Percentiles rank a stretch among this genome's conserved stretches.
Conservation (phyloP, 2,797 vertebrate genomes). For the Simalia tracyae region DNA sequence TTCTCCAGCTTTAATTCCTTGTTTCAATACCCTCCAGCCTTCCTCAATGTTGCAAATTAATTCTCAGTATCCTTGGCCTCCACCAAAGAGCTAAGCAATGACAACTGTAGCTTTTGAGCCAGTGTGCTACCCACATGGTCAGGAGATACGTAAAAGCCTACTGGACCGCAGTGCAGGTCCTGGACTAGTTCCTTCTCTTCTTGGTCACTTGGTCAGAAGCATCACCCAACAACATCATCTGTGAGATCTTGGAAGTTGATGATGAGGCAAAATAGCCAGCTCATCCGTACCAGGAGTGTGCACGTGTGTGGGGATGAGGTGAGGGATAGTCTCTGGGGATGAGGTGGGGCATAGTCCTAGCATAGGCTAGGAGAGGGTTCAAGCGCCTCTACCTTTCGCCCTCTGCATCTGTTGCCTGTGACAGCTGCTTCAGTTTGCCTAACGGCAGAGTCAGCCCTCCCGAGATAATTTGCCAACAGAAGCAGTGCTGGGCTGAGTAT, state of each 20-base stretch:
- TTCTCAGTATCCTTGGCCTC: background rate
- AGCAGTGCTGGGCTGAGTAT: background rate
- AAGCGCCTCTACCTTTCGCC: background rate
- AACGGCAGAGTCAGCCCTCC: background rate
- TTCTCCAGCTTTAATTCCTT: background rate
- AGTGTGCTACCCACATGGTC: rapidly evolving
- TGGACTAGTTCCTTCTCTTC: background rate
- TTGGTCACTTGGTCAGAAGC: background rate
- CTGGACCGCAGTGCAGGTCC: background rate
- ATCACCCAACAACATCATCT: background rate
- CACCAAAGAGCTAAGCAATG: rapidly evolving
- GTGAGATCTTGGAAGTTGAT: background rate
- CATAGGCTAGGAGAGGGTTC: background rate
- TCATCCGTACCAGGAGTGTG: too few relatives aligned
- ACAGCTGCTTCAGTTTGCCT: background rate
- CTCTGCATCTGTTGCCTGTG: background rate
- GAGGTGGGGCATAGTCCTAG: background rate
- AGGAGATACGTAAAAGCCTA: background rate
- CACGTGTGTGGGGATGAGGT: background rate
- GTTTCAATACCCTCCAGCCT: background rate
- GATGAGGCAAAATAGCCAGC: too few relatives aligned
- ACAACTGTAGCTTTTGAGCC: background rate
- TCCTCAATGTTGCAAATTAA: too few relatives aligned
- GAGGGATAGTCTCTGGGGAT: background rate
- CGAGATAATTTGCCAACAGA: background rate